phyloP scores from a whole-genome alignment of 2,113 vertebrate species.

The Hyla sarda region DNA sequence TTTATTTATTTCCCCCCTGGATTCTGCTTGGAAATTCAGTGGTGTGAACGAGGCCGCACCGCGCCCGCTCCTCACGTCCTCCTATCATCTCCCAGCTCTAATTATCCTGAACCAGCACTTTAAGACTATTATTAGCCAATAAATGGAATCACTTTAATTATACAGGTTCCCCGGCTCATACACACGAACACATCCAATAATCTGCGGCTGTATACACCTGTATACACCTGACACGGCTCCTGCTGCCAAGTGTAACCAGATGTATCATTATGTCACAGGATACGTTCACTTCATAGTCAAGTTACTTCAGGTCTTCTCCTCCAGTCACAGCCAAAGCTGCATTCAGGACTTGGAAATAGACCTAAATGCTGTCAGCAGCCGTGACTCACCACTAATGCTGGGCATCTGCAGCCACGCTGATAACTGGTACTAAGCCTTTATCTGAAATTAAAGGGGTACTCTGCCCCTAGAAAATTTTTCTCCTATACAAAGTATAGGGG shows the following conservation, averaged over 20 bases:
- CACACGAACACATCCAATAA: not conserved
- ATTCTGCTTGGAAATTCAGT: too few relatives aligned
- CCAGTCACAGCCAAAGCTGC: not conserved
- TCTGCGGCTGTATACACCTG: not conserved
- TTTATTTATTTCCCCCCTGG: too few relatives aligned
- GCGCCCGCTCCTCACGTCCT: not conserved
- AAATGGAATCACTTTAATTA: not conserved
- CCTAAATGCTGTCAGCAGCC: too few relatives aligned
- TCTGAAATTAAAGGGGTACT: too few relatives aligned
- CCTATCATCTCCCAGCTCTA: not conserved
- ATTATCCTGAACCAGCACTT: not conserved
- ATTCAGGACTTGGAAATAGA: not conserved
- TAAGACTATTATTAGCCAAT: not conserved
- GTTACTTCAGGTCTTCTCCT: not conserved
- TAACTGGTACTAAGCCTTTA: too few relatives aligned
- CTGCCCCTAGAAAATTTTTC: too few relatives aligned
- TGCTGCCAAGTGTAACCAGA: not conserved
- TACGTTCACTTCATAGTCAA: not conserved
- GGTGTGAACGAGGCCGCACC: too few relatives aligned
- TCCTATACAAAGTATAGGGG: too few relatives aligned
- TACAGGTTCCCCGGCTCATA: not conserved
- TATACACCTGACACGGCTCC: not conserved
- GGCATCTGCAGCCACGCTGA: too few relatives aligned
- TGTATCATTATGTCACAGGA: not conserved
- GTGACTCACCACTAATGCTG: too few relatives aligned